Base-by-base conservation (phyloP, 2,797 vertebrate genomes). In the Bufotes viridis region DNA sequence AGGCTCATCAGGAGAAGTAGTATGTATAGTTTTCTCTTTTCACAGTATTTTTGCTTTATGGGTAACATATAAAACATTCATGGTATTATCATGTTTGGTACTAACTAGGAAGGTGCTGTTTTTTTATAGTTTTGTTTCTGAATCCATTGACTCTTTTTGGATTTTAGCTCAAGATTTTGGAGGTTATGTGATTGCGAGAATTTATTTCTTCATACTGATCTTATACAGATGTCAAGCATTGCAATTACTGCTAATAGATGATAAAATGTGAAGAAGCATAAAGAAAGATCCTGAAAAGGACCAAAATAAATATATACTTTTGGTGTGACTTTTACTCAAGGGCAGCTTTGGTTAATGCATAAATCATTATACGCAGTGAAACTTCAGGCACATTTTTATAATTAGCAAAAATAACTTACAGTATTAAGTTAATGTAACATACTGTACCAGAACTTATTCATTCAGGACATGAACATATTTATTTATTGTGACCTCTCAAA, bases 1-100 rank as follows among this genome's bases (percentile, higher is more conserved):
- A 88, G 98, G 98, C 92, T 91, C 94, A 78, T 94, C 96, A 78
- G 98, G 98, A 95, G 96, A 97, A 92, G 91, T 91, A 87, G 98
- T 98, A 97, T 91, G 97, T 96, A 92, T 76, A 15, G 9, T 24
- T 84, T 55, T 15, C 29, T 34, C 2, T 8, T 7, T 22, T 34
- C 29, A 20, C 3, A 17, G 8, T 67, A 26, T 20, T n/a, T 53
- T 76, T 76, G 2, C 12, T 53, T 1, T n/a, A 51, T 51, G 7
- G 42, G 4, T n/a, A 0, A 22, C 34, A 75, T 75, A n/a, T 17
- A 18, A 24, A 69, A 15, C 9, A 29, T 69, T 29, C 26, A 29
- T 14, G 29, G 5, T 42, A 69, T 29, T 69, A n/a, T 1, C 67
- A 69, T 69, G 67, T 4, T 69, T 26, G 7, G 42, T 42, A 5